Conservation (phyloP, 2,888 invertebrate genomes). For the Zygogramma bicolorata region DNA sequence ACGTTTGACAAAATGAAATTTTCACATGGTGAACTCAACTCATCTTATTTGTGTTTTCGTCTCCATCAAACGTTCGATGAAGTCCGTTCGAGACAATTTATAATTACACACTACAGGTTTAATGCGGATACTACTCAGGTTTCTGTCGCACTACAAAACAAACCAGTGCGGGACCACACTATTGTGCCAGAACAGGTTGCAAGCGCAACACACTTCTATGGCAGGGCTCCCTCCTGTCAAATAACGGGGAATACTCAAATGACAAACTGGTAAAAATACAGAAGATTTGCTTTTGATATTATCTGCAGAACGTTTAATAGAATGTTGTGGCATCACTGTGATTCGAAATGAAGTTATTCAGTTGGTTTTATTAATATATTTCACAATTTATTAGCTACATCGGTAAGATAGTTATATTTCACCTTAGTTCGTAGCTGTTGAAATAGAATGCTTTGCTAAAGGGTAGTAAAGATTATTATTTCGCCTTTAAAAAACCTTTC, state of each 20-base stretch:
- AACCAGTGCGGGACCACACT: constrained; percentile 58
- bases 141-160: constrained; percentile 50
- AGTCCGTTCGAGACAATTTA: constrained; percentile 16
- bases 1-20: background rate
- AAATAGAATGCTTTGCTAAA: no score
- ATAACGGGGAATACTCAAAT: background rate
- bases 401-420: no score
- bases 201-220: constrained; percentile 54
- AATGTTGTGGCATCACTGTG: background rate
- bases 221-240: constrained; percentile 41
- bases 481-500: no score
- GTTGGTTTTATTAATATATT: background rate
- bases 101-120: constrained; percentile 40
- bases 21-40: background rate
- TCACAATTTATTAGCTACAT: no score
- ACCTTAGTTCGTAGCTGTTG: no score
- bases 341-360: background rate
- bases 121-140: constrained; percentile 44
- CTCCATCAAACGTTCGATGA: background rate
- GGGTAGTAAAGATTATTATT: no score
- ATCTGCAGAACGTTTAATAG: background rate
- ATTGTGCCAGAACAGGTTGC: constrained; percentile 57
- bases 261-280: background rate
- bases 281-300: no score
- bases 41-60: background rate